Conservation (phyloP, 2,888 invertebrate species). For the Melanotus villosus region DNA sequence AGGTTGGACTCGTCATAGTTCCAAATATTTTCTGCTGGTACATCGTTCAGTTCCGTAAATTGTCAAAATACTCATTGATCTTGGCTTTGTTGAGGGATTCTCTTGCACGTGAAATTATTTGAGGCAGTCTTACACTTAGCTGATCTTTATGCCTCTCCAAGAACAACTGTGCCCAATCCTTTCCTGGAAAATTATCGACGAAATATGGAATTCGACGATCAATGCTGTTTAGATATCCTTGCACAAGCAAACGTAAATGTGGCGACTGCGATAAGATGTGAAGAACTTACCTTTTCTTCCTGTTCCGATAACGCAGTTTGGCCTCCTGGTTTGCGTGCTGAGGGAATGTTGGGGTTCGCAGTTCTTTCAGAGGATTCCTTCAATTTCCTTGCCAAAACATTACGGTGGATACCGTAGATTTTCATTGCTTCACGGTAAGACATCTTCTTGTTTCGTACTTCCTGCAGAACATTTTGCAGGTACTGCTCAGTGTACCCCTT, state of each 20-base stretch:
- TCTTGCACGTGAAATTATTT: neutral
- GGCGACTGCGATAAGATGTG: no score
- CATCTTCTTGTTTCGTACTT: no score
- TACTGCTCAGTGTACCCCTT: no score
- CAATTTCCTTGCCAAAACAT: no score
- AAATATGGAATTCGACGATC: conserved; percentile 5
- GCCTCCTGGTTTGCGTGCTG: no score
- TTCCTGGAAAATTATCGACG: conserved; percentile 32
- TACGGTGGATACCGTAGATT: no score
- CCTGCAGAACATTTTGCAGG: no score
- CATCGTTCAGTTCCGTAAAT: neutral
- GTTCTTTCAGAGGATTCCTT: no score
- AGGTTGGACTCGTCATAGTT: conserved; percentile 64
- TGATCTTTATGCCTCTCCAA: conserved; percentile 33
- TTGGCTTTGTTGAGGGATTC: neutral
- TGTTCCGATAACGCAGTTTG: no score
- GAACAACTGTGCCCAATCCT: conserved; percentile 26
- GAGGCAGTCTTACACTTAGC: neutral
- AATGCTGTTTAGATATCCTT: neutral
- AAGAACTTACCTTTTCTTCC: no score
- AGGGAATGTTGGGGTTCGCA: no score
- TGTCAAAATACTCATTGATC: neutral
- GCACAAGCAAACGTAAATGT: neutral
- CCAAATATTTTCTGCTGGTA: conserved; percentile 50
- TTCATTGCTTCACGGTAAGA: no score